Percentiles rank a stretch among this genome's conserved stretches.
Conservation (phyloP, 2,888 invertebrate genomes). For the Pheosia tremula region DNA sequence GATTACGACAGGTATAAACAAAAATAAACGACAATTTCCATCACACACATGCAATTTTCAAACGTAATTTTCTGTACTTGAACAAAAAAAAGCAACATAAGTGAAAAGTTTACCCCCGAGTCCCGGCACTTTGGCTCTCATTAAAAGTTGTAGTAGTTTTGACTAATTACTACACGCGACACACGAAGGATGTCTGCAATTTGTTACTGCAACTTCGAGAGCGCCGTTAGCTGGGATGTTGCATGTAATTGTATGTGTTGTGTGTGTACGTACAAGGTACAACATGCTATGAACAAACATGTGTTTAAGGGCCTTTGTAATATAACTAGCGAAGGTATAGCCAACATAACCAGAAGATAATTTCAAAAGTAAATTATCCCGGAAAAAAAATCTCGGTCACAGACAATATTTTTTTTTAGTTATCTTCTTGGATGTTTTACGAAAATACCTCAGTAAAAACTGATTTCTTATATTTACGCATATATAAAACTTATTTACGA, state of each 20-base stretch:
- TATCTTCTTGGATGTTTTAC: too few species aligned
- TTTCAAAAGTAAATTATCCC: too few species aligned
- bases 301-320: too few species aligned
- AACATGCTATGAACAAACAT: neutral
- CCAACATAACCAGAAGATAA: too few species aligned
- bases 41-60: slow-evolving; percentile 18
- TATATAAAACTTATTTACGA: too few species aligned
- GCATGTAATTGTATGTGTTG: slow-evolving; percentile 1
- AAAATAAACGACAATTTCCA: neutral
- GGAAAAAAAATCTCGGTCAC: too few species aligned
- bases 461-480: too few species aligned
- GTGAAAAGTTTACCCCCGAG: slow-evolving; percentile 31
- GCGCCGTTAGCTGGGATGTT: slow-evolving; percentile 2
- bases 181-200: slow-evolving; percentile 53
- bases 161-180: slow-evolving; percentile 55
- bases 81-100: slow-evolving; percentile 31
- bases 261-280: neutral
- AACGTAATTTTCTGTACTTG: slow-evolving; percentile 16
- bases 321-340: too few species aligned
- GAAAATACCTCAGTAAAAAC: too few species aligned
- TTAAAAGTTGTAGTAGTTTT: slow-evolving; percentile 58
- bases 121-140: slow-evolving; percentile 43
- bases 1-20: too few species aligned
- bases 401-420: too few species aligned
- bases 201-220: slow-evolving; percentile 46